A percentile compares a stretch with the other conserved stretches of the same genome.
phyloP scores from a whole-genome alignment of 2,113 vertebrate genomes.

The Labeo catla region DNA sequence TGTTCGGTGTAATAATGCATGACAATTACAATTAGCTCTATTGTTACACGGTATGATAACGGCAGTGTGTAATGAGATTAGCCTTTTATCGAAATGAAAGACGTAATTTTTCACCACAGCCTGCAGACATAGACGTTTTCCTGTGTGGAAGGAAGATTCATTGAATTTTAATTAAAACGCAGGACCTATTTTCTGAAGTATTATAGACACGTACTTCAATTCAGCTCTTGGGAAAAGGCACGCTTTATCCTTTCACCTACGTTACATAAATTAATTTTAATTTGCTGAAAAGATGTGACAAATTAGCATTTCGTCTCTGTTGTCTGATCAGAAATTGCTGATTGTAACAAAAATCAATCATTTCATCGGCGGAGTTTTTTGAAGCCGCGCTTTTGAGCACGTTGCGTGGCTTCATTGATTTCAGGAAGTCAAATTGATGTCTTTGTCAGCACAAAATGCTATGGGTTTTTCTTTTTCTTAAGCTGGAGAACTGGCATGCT shows the following conservation, averaged over 20 bases:
- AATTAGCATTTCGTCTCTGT: slow-evolving; percentile 73
- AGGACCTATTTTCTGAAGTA: slow-evolving; percentile 74
- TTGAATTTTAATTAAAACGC: slow-evolving; percentile 82
- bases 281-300: slow-evolving; percentile 72
- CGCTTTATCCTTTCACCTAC: slow-evolving; percentile 48
- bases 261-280: slow-evolving; percentile 76
- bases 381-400: slow-evolving; percentile 66
- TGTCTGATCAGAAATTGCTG: slow-evolving; percentile 77
- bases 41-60: slow-evolving; percentile 79
- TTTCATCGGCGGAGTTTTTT: slow-evolving; percentile 61
- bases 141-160: slow-evolving; percentile 71
- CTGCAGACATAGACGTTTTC: slow-evolving; percentile 69
- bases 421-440: slow-evolving; percentile 71
- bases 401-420: slow-evolving; percentile 75
- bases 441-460: slow-evolving; percentile 75
- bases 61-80: slow-evolving; percentile 80
- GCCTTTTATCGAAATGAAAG: slow-evolving; percentile 83
- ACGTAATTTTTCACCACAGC: slow-evolving; percentile 77
- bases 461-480: slow-evolving; percentile 50
- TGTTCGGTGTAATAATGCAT: slow-evolving; percentile 72
- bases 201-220: slow-evolving; percentile 72
- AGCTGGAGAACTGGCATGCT: slow-evolving; percentile 64
- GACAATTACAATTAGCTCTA: slow-evolving; percentile 77
- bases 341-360: slow-evolving; percentile 78
- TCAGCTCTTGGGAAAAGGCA: slow-evolving; percentile 71